Evolutionary conservation across 2,888 invertebrate species (phyloP).

Genomic region (Cabera pusaria): DNA sequence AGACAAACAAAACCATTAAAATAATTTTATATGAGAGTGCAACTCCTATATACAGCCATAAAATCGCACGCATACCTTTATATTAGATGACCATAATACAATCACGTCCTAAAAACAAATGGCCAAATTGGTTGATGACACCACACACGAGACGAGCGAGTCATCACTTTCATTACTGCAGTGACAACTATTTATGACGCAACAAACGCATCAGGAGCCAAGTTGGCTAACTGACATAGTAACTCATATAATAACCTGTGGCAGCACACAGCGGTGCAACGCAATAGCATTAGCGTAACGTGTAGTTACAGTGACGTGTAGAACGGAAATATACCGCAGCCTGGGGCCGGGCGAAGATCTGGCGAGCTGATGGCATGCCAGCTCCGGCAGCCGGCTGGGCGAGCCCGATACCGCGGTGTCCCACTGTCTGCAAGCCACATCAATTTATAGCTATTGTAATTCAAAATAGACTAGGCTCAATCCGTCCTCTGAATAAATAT

Average conservation of each 20-base stretch:
- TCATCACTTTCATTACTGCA: constrained; percentile 49
- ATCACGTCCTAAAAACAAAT: constrained; percentile 12
- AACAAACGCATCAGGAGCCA: constrained; percentile 55
- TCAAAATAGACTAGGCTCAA: not conserved
- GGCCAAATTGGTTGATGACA: constrained; percentile 16
- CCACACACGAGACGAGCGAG: constrained; percentile 24
- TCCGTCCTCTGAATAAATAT: constrained; percentile 2
- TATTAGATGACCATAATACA: too few species aligned
- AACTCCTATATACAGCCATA: too few species aligned
- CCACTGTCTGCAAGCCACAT: constrained; percentile 6
- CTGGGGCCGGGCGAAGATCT: constrained; percentile 53
- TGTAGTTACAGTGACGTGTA: constrained; percentile 53
- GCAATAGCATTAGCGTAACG: too few species aligned
- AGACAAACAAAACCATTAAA: too few species aligned
- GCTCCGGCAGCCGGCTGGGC: constrained; percentile 2
- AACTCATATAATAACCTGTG: constrained; percentile 40
- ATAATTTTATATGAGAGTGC: too few species aligned
- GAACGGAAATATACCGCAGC: constrained; percentile 56
- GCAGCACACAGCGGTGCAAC: constrained; percentile 36
- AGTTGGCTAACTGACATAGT: constrained; percentile 47
- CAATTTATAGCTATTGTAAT: not conserved
- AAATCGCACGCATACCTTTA: too few species aligned
- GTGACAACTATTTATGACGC: constrained; percentile 55
- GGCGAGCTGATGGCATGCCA: constrained; percentile 31
- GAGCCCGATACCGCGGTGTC: not conserved